A percentile compares a stretch with the other conserved stretches of the same genome.
Evolutionary conservation across 2,888 invertebrate species (phyloP).

Genomic region (Rhaphigaster nebulosa): DNA sequence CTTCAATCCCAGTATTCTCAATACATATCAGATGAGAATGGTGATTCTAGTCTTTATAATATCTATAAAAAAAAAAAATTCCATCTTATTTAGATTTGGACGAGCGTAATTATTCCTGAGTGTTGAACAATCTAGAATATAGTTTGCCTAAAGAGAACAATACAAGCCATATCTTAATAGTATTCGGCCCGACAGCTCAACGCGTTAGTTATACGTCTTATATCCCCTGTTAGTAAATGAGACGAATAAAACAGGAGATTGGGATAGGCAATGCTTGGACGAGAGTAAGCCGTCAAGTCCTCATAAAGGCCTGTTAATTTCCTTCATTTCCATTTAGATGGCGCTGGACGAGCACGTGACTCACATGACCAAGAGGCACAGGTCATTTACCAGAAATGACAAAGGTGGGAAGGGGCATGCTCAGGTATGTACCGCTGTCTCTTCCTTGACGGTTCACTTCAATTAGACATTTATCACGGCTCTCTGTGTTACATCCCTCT

Average conservation of each 20-base stretch:
- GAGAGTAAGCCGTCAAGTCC: neutral
- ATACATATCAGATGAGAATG: too few species aligned
- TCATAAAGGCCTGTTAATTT: constrained; percentile 54
- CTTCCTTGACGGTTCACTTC: neutral
- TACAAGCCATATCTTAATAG: neutral
- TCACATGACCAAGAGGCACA: constrained; percentile 9
- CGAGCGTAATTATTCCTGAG: too few species aligned
- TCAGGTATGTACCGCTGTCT: neutral
- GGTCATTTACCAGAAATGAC: neutral
- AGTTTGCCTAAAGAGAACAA: neutral
- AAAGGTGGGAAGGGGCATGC: neutral
- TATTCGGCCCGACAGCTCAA: neutral
- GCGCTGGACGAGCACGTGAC: neutral
- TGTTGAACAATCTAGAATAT: too few species aligned
- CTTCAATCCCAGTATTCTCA: too few species aligned
- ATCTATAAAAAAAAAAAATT: too few species aligned
- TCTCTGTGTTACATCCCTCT: neutral
- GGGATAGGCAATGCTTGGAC: neutral
- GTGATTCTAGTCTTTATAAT: too few species aligned
- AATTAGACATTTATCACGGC: constrained; percentile 24
- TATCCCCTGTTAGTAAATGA: neutral
- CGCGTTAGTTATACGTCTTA: neutral
- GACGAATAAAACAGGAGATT: neutral
- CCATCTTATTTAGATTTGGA: too few species aligned
- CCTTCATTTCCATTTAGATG: constrained; percentile 56